Evolutionary conservation across 2,888 invertebrate genomes (phyloP).

Genomic region (Brachynemurus nebulosus): DNA sequence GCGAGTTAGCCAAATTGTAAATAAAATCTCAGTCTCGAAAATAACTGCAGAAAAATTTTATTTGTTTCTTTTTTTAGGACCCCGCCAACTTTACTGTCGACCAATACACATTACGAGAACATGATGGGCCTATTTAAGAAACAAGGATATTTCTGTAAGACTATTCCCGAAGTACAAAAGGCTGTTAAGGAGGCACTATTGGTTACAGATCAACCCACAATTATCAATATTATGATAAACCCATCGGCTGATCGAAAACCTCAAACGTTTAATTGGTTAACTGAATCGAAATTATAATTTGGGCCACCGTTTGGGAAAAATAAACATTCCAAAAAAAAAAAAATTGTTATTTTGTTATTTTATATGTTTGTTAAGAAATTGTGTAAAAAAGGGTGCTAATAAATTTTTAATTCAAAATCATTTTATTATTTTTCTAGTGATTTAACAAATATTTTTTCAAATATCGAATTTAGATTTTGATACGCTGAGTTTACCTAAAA

Average conservation of each 20-base stretch:
- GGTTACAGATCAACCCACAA: slow-evolving; percentile 59
- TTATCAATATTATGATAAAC: slow-evolving; percentile 84
- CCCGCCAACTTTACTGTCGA: slow-evolving; percentile 69
- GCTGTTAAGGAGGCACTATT: slow-evolving; percentile 55
- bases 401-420: too few relatives aligned
- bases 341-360: too few relatives aligned
- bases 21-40: slow-evolving; percentile 24
- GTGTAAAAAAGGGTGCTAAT: too few relatives aligned
- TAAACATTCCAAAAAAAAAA: too few relatives aligned
- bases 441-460: too few relatives aligned
- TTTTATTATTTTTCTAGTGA: too few relatives aligned
- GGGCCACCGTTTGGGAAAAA: too few relatives aligned
- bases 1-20: slow-evolving; percentile 64
- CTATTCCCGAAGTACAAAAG: slow-evolving; percentile 56
- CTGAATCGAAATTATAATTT: slow-evolving; percentile 82
- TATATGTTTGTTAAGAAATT: too few relatives aligned
- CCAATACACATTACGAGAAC: slow-evolving; percentile 74
- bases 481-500: too few relatives aligned
- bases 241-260: slow-evolving; percentile 81
- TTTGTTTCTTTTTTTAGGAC: slow-evolving; percentile 41
- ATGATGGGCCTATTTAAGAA: slow-evolving; percentile 79
- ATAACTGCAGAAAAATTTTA: not conserved
- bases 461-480: too few relatives aligned
- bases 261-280: slow-evolving; percentile 84
- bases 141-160: slow-evolving; percentile 65